phyloP scores from a whole-genome alignment of 2,797 vertebrate genomes.

The Helostoma temminkii region DNA sequence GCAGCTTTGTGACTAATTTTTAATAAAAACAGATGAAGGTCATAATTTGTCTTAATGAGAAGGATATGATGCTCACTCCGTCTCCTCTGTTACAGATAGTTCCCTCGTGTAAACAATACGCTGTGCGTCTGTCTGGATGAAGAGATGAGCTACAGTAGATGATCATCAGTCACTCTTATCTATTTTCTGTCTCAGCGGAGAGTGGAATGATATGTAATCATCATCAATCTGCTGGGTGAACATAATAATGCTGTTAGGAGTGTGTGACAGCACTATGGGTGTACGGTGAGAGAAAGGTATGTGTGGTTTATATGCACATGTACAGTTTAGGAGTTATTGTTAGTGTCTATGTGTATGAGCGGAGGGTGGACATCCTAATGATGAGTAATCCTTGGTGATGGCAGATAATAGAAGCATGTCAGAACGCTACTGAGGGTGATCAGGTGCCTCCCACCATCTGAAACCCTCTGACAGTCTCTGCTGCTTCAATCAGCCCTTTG shows the following conservation, averaged over 20 bases:
- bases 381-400: conserved; percentile 69
- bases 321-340: conserved; percentile 24
- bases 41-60: conserved; percentile 58
- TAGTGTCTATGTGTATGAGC: conserved; percentile 9
- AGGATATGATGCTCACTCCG: conserved; percentile 14
- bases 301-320: conserved; percentile 9
- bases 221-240: conserved; percentile 71
- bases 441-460: conserved; percentile 24
- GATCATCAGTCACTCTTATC: conserved; percentile 64
- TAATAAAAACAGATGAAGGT: conserved; percentile 38
- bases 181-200: conserved; percentile 67
- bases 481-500: conserved; percentile 47
- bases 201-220: conserved; percentile 68
- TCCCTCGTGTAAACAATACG: conserved; percentile 46
- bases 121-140: conserved; percentile 43
- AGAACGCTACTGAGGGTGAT: conserved; percentile 45
- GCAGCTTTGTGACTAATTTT: conserved; percentile 9
- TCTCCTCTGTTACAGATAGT: conserved; percentile 42
- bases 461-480: conserved; percentile 44
- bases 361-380: conserved; percentile 41
- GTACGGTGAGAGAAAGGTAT: conserved; percentile 4
- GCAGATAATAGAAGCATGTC: conserved; percentile 64
- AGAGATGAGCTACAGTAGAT: conserved; percentile 47
- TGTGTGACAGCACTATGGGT: conserved; percentile 36
- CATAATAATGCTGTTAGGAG: conserved; percentile 68